Percentiles rank a stretch among this genome's conserved stretches.
Evolutionary conservation across 1,140 invertebrate species (phyloP).

Genomic region (Lepidostoma basale): DNA sequence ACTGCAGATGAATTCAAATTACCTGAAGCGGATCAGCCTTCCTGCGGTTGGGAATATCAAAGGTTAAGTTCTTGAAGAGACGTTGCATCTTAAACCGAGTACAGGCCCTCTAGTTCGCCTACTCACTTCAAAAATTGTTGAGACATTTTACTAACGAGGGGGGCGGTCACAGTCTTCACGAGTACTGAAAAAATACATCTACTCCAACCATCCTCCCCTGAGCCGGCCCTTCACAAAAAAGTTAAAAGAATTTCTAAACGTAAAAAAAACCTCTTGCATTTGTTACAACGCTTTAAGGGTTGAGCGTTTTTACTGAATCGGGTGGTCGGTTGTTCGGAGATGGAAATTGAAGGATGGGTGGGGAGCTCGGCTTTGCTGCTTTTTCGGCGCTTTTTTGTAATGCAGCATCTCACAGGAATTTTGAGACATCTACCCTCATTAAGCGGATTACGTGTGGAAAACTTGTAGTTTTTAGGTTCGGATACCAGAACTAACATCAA

Average conservation of each 20-base stretch:
- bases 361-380: not conserved
- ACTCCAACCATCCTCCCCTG: no score
- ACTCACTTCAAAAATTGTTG: slow-evolving; percentile 43
- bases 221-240: no score
- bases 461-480: not conserved
- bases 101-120: slow-evolving; percentile 15
- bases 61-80: not conserved
- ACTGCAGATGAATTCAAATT: no score
- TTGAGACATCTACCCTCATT: slow-evolving; percentile 1
- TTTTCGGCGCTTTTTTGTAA: slow-evolving; percentile 7
- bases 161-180: slow-evolving; percentile 9
- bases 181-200: not conserved
- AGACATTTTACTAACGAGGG: slow-evolving; percentile 43
- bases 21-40: not conserved
- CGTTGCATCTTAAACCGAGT: slow-evolving; percentile 15
- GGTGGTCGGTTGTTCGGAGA: not conserved
- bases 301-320: no score
- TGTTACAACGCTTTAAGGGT: no score
- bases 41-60: not conserved
- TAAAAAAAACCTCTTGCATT: no score
- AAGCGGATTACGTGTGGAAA: not conserved
- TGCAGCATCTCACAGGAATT: not conserved
- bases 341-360: not conserved
- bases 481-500: no score
- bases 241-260: no score